Conservation (phyloP, 2,888 invertebrate species). For the Trichopria drosophilae region DNA sequence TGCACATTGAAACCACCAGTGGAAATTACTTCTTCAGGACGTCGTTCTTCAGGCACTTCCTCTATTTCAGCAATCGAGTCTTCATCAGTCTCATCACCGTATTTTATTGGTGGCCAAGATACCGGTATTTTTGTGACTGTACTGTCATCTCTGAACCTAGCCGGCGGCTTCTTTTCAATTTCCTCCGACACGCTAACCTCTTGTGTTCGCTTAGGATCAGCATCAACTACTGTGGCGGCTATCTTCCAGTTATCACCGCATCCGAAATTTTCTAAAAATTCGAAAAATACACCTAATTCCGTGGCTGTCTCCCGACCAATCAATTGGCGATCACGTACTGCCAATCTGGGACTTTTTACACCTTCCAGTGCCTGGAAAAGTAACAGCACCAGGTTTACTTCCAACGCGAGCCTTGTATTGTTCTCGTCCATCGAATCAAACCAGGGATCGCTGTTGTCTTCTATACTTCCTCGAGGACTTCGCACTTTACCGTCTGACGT, state of each 20-base stretch:
- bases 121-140: conserved; percentile 44
- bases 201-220: conserved; percentile 39
- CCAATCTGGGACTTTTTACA: conserved; percentile 51
- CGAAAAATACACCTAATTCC: conserved; percentile 54
- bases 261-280: conserved; percentile 50
- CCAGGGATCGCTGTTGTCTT: conserved; percentile 50
- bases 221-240: conserved; percentile 42
- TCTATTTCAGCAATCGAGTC: conserved; percentile 6
- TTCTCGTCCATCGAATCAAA: conserved; percentile 56
- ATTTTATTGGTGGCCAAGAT: conserved; percentile 6
- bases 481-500: conserved; percentile 8
- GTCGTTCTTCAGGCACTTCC: conserved; percentile 21
- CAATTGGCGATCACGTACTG: conserved; percentile 52
- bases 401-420: conserved; percentile 53
- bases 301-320: conserved; percentile 55
- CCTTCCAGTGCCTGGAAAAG: conserved; percentile 55
- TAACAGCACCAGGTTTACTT: conserved; percentile 53
- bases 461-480: conserved; percentile 16
- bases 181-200: conserved; percentile 42
- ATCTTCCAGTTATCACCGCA: conserved; percentile 40
- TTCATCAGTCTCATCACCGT: conserved; percentile 28
- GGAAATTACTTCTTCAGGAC: conserved; percentile 42
- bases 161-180: conserved; percentile 38
- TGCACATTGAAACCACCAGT: conserved; percentile 46
- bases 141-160: conserved; percentile 43